Conservation (phyloP, 2,888 invertebrate species). For the Synergus umbraculus region DNA sequence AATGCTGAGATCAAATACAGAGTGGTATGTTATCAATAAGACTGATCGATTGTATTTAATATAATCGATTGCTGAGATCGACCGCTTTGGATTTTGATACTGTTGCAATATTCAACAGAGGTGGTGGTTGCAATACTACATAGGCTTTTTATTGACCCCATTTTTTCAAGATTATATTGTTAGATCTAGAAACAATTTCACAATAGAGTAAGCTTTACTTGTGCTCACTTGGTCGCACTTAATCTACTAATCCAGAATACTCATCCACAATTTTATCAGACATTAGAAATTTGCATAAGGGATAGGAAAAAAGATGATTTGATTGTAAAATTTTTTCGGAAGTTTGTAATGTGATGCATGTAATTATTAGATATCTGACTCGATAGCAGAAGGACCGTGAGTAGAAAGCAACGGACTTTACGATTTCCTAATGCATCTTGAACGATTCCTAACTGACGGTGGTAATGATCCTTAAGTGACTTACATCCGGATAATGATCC, state of each 20-base stretch:
- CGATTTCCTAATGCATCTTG: constrained; percentile 42
- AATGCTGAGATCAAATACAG: neutral
- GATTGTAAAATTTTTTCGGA: neutral
- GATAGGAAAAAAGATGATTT: neutral
- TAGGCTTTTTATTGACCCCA: neutral
- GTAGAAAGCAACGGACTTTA: constrained; percentile 56
- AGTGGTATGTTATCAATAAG: neutral
- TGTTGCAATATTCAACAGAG: neutral
- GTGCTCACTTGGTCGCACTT: neutral
- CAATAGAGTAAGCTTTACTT: neutral
- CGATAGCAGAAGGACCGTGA: constrained; percentile 54
- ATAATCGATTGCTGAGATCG: neutral
- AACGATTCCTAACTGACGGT: neutral
- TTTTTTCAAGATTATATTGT: neutral
- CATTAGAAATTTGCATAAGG: neutral
- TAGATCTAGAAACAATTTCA: neutral
- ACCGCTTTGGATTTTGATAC: neutral
- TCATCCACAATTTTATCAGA: neutral
- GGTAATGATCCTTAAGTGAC: constrained; percentile 18
- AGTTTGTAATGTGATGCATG: neutral
- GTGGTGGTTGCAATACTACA: neutral
- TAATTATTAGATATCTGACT: constrained; percentile 4
- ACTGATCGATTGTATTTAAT: neutral
- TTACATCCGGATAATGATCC: constrained; percentile 58
- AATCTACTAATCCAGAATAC: neutral